Percentiles rank a stretch among this genome's conserved stretches.
These are phyloP conservation scores for Scaptomyza caliginosa DNA, from an alignment of 2,888 invertebrate species.

Conservation along the genomic window DNA sequence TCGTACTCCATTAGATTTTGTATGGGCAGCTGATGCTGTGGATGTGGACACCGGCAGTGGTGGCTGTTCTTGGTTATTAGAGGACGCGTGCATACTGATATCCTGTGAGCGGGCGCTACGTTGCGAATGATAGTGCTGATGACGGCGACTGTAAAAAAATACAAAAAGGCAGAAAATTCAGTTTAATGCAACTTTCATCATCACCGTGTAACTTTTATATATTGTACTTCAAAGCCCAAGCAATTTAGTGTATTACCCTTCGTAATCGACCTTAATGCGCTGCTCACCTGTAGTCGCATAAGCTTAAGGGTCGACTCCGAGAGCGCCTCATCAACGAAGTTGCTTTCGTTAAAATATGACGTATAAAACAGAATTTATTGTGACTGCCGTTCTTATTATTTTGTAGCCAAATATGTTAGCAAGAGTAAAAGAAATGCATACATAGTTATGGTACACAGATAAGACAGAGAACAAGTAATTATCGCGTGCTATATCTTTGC, in stretches of 20 bases:
- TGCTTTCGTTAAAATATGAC: constrained; percentile 57
- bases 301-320: constrained; percentile 92
- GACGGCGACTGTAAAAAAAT: constrained; percentile 85
- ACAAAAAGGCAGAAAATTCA: constrained; percentile 25
- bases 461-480: no score
- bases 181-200: constrained; percentile 41
- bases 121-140: constrained; percentile 88
- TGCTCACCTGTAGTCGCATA: constrained; percentile 92
- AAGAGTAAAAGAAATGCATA: no score
- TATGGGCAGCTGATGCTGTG: constrained; percentile 26
- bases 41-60: constrained; percentile 11
- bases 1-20: constrained; percentile 82
- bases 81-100: constrained; percentile 75
- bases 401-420: constrained; percentile 15
- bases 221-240: not conserved
- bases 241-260: constrained; percentile 87
- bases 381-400: constrained; percentile 9
- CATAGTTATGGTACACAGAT: no score
- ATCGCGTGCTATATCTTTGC: no score
- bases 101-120: constrained; percentile 87
- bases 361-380: constrained; percentile 10
- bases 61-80: constrained; percentile 37
- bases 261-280: constrained; percentile 91
- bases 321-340: constrained; percentile 86
- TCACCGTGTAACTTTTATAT: not conserved